phyloP scores from a whole-genome alignment of 2,113 vertebrate genomes.

The Chionis minor region DNA sequence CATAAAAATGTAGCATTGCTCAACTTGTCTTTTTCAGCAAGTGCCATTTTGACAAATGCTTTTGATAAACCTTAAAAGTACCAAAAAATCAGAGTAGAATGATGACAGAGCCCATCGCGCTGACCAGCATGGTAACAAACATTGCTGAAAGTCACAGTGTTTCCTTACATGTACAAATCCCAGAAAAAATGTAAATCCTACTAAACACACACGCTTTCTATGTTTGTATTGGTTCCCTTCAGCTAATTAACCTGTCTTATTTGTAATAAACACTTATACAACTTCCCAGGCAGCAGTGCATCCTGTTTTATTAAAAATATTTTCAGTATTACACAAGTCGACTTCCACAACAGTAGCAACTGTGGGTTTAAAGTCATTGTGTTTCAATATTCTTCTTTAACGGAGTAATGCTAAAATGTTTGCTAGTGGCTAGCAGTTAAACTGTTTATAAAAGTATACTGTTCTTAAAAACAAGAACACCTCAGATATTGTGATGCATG shows the following conservation, averaged over 20 bases:
- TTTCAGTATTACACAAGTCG: rapidly evolving
- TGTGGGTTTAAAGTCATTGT: not conserved
- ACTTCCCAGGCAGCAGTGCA: not conserved
- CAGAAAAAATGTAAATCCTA: not conserved
- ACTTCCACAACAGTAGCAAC: not conserved
- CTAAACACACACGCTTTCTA: not conserved
- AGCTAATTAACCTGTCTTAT: not conserved
- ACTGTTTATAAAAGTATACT: not conserved
- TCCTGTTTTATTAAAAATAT: not conserved
- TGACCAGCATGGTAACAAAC: not conserved
- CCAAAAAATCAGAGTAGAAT: not conserved
- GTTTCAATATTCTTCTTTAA: not conserved
- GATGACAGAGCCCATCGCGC: rapidly evolving
- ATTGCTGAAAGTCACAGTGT: not conserved
- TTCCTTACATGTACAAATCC: not conserved
- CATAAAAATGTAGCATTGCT: not conserved
- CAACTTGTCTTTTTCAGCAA: not conserved
- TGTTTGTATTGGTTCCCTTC: not conserved
- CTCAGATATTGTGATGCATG: not conserved
- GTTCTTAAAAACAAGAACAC: not conserved
- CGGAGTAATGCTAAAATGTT: not conserved
- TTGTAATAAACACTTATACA: not conserved
- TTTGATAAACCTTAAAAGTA: not conserved
- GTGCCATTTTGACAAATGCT: not conserved
- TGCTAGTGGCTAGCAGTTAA: not conserved